Percentiles rank a stretch among this genome's conserved stretches.
These are phyloP conservation scores for Tinea trinotella DNA, from an alignment of 2,888 invertebrate species.

Conservation along the genomic window DNA sequence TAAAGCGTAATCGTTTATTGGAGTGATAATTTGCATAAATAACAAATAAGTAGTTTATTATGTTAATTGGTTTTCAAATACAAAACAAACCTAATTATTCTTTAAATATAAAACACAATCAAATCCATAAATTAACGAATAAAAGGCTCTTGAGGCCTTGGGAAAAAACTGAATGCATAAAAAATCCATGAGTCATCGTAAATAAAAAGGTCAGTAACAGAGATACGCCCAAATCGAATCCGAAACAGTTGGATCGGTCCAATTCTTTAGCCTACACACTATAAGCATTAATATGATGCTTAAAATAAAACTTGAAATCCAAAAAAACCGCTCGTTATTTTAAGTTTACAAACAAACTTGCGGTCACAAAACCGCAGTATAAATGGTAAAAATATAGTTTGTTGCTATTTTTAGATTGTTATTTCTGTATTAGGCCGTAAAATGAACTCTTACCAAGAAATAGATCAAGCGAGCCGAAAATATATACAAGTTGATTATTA, in stretches of 20 bases:
- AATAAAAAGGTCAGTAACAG: constrained; percentile 9
- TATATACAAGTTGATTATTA: no score
- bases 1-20: no score
- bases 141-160: background rate
- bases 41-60: no score
- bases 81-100: no score
- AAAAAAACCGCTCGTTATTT: no score
- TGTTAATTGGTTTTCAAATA: no score
- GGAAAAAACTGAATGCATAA: constrained; percentile 5
- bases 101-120: no score
- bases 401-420: background rate
- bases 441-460: background rate
- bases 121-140: no score
- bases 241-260: background rate
- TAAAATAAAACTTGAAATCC: background rate
- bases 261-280: background rate
- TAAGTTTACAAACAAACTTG: no score
- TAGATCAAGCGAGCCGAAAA: no score
- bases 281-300: background rate
- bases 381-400: background rate
- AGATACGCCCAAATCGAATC: background rate
- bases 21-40: no score
- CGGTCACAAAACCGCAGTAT: background rate
- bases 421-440: background rate
- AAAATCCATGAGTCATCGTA: background rate